These are phyloP conservation scores for Lycaon pictus DNA, from an alignment of 2,113 vertebrate species.

Conservation along the genomic window DNA sequence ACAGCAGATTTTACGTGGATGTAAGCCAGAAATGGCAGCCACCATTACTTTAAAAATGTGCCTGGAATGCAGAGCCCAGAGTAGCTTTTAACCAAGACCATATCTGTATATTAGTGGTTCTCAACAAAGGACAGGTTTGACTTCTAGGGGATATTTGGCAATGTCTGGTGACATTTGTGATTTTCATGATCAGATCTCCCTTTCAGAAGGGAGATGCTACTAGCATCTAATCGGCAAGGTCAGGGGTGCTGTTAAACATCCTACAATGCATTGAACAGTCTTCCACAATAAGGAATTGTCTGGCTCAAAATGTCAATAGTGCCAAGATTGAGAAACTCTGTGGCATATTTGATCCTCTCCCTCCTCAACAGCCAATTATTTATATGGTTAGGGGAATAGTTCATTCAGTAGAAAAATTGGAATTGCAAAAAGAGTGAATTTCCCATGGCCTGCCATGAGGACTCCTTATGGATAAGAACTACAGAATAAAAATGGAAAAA, in stretches of 20 bases:
- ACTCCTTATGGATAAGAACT: conserved; percentile 22
- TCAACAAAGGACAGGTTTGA: not conserved
- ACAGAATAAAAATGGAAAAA: not conserved
- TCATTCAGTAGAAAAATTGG: conserved; percentile 1
- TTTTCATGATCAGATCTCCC: not conserved
- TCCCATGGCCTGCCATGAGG: not conserved
- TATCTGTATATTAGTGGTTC: conserved; percentile 10
- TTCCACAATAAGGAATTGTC: not conserved
- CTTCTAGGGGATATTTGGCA: not conserved
- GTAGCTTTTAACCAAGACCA: not conserved
- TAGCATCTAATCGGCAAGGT: not conserved
- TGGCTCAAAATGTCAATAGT: not conserved
- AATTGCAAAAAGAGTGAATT: conserved; percentile 24
- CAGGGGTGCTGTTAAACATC: not conserved
- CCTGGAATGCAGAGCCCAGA: conserved; percentile 53
- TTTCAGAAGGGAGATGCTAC: not conserved
- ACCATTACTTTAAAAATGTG: conserved; percentile 44
- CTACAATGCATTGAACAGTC: not conserved
- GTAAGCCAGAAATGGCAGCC: conserved; percentile 51
- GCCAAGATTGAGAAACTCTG: not conserved
- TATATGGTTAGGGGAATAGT: not conserved
- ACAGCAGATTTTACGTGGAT: conserved; percentile 63
- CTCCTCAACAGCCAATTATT: not conserved
- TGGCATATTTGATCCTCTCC: not conserved
- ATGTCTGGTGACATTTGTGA: not conserved